Evolutionary conservation across 1,140 invertebrate species (phyloP).

Genomic region (Rhagoletis zephyria): DNA sequence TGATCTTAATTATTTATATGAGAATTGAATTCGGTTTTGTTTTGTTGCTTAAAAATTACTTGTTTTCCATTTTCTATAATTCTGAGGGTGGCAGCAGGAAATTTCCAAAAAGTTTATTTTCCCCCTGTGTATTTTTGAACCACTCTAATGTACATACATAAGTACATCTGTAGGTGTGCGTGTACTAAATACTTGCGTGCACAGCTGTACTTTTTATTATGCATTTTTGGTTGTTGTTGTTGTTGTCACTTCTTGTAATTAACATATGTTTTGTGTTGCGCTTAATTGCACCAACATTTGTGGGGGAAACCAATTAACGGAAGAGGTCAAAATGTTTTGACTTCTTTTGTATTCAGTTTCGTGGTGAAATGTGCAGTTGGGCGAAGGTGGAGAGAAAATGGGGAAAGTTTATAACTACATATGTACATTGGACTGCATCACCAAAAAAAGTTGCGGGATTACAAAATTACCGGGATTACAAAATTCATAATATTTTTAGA

Average conservation of each 20-base stretch:
- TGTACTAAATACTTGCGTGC: background rate
- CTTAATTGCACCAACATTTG: constrained; percentile 1
- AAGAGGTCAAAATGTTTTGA: background rate
- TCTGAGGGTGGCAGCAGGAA: too few species aligned
- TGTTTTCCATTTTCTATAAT: too few species aligned
- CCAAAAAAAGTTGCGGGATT: too few species aligned
- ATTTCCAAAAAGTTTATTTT: too few species aligned
- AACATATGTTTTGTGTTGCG: constrained; percentile 34
- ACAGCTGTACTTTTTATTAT: background rate
- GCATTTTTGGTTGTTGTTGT: background rate
- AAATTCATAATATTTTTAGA: too few species aligned
- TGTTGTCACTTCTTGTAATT: background rate
- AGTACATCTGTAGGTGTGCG: background rate
- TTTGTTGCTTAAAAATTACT: too few species aligned
- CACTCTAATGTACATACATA: background rate
- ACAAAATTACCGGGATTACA: too few species aligned
- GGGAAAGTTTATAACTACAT: too few species aligned
- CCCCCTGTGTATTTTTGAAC: too few species aligned
- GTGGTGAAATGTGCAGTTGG: background rate
- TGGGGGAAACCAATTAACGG: background rate
- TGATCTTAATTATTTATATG: too few species aligned
- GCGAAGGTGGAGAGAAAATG: background rate
- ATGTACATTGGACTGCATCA: too few species aligned
- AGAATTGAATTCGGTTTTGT: too few species aligned
- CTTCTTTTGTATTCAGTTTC: background rate